These are phyloP conservation scores for Strigamia transsilvanica DNA, from an alignment of 2,888 invertebrate species.

Conservation along the genomic window DNA sequence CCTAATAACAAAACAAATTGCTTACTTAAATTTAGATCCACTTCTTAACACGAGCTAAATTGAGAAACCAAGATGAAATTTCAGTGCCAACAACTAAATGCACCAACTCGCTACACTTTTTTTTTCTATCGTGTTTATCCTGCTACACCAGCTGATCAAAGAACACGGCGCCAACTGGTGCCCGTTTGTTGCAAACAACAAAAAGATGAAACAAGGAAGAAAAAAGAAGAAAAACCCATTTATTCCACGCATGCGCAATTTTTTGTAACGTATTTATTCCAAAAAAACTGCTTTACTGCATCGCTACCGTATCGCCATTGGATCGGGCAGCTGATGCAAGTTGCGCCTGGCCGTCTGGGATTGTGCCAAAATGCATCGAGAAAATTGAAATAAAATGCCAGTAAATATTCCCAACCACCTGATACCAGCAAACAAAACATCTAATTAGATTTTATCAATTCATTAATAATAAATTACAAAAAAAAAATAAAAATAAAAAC, in stretches of 20 bases:
- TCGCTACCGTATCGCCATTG: conserved; percentile 20
- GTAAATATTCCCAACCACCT: neutral
- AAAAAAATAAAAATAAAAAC: neutral
- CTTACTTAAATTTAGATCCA: conserved; percentile 25
- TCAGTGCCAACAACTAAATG: conserved; percentile 27
- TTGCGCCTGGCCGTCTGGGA: neutral
- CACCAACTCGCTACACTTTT: neutral
- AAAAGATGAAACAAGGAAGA: neutral
- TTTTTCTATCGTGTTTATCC: conserved; percentile 3
- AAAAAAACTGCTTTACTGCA: conserved; percentile 18
- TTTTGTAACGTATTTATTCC: neutral
- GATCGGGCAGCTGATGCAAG: conserved; percentile 34
- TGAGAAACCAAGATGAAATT: conserved; percentile 15
- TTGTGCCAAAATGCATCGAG: neutral
- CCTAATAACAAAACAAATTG: conserved; percentile 19
- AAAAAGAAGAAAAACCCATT: neutral
- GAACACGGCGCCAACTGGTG: conserved; percentile 2
- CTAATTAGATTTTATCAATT: neutral
- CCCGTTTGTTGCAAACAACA: neutral
- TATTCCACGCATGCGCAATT: conserved; percentile 9
- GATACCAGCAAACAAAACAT: neutral
- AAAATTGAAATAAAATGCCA: neutral
- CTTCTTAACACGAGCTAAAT: conserved; percentile 21
- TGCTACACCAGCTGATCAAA: conserved; percentile 38
- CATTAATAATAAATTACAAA: neutral